Evolutionary conservation across 2,113 vertebrate species (phyloP).

Genomic region (Psilopsiagon aymara): DNA sequence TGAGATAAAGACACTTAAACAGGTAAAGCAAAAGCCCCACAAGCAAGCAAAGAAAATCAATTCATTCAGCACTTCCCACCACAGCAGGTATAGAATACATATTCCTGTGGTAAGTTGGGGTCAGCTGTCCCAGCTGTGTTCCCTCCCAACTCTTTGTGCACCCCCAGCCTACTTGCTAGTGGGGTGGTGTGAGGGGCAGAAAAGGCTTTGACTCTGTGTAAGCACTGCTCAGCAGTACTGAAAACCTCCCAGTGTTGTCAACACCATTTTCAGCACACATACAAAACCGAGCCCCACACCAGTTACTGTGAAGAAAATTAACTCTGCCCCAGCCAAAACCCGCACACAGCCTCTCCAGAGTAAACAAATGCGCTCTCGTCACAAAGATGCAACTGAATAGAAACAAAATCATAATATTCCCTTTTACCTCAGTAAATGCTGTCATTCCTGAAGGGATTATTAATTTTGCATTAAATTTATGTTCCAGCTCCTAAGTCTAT

Average conservation of each 20-base stretch:
- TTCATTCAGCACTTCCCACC: not conserved
- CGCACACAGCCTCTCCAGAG: not conserved
- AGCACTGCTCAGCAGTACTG: not conserved
- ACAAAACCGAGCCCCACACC: not conserved
- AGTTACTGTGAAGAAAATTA: not conserved
- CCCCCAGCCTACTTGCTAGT: not conserved
- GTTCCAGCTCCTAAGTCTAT: conserved; percentile 28
- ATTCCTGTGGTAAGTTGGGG: not conserved
- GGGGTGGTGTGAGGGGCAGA: not conserved
- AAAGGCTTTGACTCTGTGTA: not conserved
- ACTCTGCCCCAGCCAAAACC: not conserved
- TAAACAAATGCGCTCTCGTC: not conserved
- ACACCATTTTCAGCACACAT: not conserved
- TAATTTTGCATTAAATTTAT: conserved; percentile 17
- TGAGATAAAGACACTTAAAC: not conserved
- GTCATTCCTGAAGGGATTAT: not conserved
- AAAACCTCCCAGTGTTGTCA: not conserved
- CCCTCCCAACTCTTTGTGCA: not conserved
- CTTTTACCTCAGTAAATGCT: not conserved
- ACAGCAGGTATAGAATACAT: not conserved
- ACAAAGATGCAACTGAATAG: not conserved
- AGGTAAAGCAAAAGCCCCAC: not conserved
- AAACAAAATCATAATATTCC: not conserved
- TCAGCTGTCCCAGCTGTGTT: not conserved
- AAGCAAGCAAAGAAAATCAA: not conserved